These are phyloP conservation scores for Myotis davidii DNA, from an alignment of 2,113 vertebrate species.

Conservation along the genomic window DNA sequence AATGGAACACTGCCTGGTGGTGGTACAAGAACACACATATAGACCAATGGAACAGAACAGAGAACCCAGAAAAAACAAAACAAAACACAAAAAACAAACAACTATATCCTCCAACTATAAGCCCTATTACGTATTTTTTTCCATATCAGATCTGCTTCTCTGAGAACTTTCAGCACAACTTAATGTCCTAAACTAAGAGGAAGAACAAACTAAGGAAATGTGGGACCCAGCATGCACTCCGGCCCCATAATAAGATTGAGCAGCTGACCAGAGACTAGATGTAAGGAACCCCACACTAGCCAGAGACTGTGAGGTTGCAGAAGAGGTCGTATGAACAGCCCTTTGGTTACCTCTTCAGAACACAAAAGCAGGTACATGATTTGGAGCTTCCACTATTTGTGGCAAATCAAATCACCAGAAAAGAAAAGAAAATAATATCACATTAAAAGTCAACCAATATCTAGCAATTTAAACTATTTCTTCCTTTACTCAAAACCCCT, in stretches of 20 bases:
- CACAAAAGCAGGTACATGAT: not conserved
- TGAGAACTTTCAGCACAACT: not conserved
- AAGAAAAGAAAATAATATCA: not conserved
- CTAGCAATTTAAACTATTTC: not conserved
- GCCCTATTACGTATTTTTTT: not conserved
- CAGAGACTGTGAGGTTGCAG: no score
- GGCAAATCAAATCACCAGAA: not conserved
- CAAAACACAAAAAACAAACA: not conserved
- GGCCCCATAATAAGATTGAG: not conserved
- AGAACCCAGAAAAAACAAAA: no score
- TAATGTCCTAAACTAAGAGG: slow-evolving; percentile 8
- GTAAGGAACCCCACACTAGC: not conserved
- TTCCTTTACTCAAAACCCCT: not conserved
- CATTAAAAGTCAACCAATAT: slow-evolving; percentile 37
- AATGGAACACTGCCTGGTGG: no score
- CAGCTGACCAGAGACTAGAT: not conserved
- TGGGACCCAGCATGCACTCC: not conserved
- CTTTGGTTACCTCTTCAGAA: not conserved
- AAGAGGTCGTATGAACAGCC: fast-evolving
- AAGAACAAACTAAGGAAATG: not conserved
- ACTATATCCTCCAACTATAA: not conserved
- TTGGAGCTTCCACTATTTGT: not conserved
- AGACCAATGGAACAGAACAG: no score
- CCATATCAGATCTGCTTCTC: not conserved
- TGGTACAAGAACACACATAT: no score